phyloP scores from a whole-genome alignment of 2,797 vertebrate genomes.

The Sitta carolinensis region DNA sequence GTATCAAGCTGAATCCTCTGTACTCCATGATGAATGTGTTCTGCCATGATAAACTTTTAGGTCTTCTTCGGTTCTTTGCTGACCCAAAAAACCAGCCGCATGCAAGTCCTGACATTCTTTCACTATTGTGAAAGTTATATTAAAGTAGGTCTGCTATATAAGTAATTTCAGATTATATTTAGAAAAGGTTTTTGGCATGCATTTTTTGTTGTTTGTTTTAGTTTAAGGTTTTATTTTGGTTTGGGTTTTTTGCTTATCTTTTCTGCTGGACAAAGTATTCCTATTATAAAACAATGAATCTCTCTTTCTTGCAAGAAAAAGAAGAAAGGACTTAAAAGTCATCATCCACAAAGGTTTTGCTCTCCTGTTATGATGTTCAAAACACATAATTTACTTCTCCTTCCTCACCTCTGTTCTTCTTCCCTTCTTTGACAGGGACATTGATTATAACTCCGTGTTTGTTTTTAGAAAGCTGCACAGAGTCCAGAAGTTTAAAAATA shows the following conservation, averaged over 20 bases:
- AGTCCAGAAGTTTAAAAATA: background rate
- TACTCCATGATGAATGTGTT: background rate
- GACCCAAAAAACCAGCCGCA: background rate
- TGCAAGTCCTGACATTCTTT: background rate
- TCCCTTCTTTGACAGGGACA: background rate
- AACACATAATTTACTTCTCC: background rate
- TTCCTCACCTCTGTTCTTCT: background rate
- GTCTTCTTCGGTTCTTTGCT: background rate
- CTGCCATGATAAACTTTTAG: conserved; percentile 10
- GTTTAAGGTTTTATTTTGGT: background rate
- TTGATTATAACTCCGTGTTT: background rate
- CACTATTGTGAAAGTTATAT: background rate
- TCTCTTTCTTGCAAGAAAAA: background rate
- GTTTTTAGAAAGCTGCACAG: background rate
- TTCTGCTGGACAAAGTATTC: background rate
- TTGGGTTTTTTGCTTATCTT: background rate
- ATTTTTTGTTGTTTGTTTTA: background rate
- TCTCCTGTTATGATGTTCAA: background rate
- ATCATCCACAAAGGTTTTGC: background rate
- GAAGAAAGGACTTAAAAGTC: background rate
- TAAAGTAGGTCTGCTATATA: background rate
- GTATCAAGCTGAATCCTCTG: background rate
- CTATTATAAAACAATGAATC: background rate
- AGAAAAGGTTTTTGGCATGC: background rate
- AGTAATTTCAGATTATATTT: background rate